Evolutionary conservation across 1,140 invertebrate species (phyloP), one percentile per base, ranked within the genome.

Genomic region (Drosophila sturtevanti): DNA sequence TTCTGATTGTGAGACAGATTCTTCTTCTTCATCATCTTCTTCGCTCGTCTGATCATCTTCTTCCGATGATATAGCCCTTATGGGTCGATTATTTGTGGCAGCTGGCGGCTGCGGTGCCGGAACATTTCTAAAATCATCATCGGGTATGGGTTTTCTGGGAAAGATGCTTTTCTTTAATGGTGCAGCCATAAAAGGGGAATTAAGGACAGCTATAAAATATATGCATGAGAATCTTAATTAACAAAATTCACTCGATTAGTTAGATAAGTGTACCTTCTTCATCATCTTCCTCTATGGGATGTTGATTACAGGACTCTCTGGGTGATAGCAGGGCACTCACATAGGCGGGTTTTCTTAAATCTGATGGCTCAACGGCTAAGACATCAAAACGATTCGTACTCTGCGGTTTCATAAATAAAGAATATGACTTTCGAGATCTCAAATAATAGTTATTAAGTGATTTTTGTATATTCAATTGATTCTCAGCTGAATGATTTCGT

Each of bases 381-480:
- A 82, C 10, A 31, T 62, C 16, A 1, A 5, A 54, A 4, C 0
- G 14, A 1, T 18, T 0, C 0, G 37, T 24, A 3, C 0, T 0
- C 6, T 62, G 22, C 4, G 2, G 0, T 1, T 9, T 34, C 0
- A 10, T 21, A 10, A 63, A 67, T 0, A 85, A 51, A 27, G 81
- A 78, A 0, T 18, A 5, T 1, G 5, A 64, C 0, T 64, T 58
- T 3, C 18, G 7, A 0, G 22, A 58, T 14, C 41, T 37, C 37
- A 71, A 3, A 10, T 58, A 72, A n/a, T 66, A 81, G 0, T 1
- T 0, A 37, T 86, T 86, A 0, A 80, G 35, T 0, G 77, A 70
- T 4, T 16, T 27, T 37, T 72, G 35, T 0, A 54, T 18, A 1
- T 5, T 38, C 0, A 21, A 1, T 6, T 61, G 58, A 4, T 68